Percentiles rank a stretch among this genome's conserved stretches.
These are phyloP conservation scores for Octodon degus DNA, from an alignment of 2,113 vertebrate species.

Conservation along the genomic window DNA sequence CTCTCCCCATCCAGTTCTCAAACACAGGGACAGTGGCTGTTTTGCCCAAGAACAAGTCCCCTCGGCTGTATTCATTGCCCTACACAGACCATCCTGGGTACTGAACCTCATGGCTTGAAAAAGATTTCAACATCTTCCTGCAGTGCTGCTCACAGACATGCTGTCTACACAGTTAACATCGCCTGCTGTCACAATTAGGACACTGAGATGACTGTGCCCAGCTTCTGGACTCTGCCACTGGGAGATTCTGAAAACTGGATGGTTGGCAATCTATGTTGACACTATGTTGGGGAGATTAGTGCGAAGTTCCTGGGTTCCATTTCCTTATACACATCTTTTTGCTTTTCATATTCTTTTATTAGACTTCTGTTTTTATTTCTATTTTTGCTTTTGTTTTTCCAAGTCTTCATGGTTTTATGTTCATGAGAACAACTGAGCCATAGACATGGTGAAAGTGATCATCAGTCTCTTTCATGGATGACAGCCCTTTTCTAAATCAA, in stretches of 20 bases:
- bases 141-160: neutral
- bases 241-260: neutral
- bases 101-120: neutral
- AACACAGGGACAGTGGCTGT: accelerated
- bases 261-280: neutral
- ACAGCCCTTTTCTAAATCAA: neutral
- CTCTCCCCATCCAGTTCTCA: neutral
- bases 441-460: neutral
- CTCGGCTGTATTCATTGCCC: too few species aligned
- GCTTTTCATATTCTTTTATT: neutral
- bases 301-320: neutral
- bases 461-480: neutral
- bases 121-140: neutral
- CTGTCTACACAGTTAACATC: neutral
- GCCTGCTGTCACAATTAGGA: neutral
- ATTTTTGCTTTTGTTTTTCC: neutral
- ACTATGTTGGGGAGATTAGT: too few species aligned
- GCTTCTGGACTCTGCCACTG: neutral
- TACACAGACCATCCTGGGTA: neutral
- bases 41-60: neutral
- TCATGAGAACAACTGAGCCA: neutral
- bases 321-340: neutral
- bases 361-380: neutral
- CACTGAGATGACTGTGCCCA: neutral
- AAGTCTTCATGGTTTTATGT: neutral